Evolutionary conservation across 1,140 invertebrate genomes (phyloP).

Genomic region (Halictus rubicundus): DNA sequence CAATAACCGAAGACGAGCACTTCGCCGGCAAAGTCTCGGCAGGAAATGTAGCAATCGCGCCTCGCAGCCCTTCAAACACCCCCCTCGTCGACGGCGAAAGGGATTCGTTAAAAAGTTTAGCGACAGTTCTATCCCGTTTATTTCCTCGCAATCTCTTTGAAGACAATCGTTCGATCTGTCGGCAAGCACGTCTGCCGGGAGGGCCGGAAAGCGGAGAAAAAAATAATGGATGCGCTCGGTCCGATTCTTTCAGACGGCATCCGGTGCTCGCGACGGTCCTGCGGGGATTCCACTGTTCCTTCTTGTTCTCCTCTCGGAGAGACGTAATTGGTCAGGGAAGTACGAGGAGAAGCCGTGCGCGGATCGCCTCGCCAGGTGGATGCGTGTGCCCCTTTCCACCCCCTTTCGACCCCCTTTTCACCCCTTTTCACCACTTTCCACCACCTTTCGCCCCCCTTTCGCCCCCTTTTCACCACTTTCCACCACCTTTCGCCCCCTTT

Average conservation of each 20-base stretch:
- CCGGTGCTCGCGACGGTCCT: slow-evolving; percentile 38
- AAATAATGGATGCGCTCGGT: slow-evolving; percentile 48
- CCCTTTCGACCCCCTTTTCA: no score
- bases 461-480: no score
- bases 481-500: no score
- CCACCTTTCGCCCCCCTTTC: not conserved
- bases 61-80: slow-evolving; percentile 26
- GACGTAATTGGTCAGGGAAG: slow-evolving; percentile 67
- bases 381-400: slow-evolving; percentile 23
- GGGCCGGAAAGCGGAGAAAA: slow-evolving; percentile 1
- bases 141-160: slow-evolving; percentile 57
- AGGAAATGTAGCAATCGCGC: slow-evolving; percentile 42
- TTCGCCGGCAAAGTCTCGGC: not conserved
- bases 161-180: slow-evolving; percentile 54
- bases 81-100: slow-evolving; percentile 40
- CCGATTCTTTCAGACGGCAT: slow-evolving; percentile 43
- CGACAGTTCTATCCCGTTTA: slow-evolving; percentile 55
- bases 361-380: slow-evolving; percentile 37
- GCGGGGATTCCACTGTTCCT: slow-evolving; percentile 51
- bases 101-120: slow-evolving; percentile 65
- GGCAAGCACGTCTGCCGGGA: slow-evolving; percentile 32
- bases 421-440: no score
- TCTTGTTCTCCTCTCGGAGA: slow-evolving; percentile 21
- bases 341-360: slow-evolving; percentile 62
- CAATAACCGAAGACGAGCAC: not conserved